These are phyloP conservation scores for Nasonia longicornis DNA, from an alignment of 1,140 invertebrate genomes.

Conservation along the genomic window DNA sequence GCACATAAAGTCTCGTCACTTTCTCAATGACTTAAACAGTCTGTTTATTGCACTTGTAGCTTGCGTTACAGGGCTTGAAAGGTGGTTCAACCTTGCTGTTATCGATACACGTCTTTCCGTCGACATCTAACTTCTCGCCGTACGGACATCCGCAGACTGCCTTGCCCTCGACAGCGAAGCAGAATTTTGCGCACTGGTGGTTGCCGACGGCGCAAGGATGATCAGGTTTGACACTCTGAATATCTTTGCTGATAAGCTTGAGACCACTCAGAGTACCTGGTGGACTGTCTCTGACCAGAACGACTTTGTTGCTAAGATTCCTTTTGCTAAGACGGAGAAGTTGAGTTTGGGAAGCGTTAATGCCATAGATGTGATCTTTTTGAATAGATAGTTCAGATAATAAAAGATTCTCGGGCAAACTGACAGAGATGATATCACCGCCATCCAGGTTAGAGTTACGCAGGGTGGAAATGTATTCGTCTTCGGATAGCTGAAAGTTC, in stretches of 20 bases:
- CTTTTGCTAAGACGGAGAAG: background rate
- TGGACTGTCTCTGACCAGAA: background rate
- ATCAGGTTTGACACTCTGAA: background rate
- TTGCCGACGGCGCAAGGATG: background rate
- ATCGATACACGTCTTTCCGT: slow-evolving; percentile 14
- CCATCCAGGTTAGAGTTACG: slow-evolving; percentile 22
- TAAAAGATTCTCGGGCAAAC: background rate
- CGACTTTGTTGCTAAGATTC: background rate
- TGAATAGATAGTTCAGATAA: background rate
- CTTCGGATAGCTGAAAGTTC: background rate
- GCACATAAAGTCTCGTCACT: background rate
- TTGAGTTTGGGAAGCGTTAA: background rate
- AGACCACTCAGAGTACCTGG: background rate
- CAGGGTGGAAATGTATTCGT: background rate
- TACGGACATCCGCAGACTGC: slow-evolving; percentile 28
- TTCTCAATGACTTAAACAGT: background rate
- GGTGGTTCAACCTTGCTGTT: slow-evolving; percentile 15
- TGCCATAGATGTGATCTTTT: background rate
- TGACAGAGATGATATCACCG: background rate
- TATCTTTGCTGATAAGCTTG: background rate
- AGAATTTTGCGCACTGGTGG: slow-evolving; percentile 23
- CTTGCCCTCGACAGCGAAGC: background rate
- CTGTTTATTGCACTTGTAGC: slow-evolving; percentile 8
- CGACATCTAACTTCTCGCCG: slow-evolving; percentile 4
- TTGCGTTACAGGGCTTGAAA: background rate